Conservation (phyloP, 2,888 invertebrate species). For the Caenorhabditis sp. region DNA sequence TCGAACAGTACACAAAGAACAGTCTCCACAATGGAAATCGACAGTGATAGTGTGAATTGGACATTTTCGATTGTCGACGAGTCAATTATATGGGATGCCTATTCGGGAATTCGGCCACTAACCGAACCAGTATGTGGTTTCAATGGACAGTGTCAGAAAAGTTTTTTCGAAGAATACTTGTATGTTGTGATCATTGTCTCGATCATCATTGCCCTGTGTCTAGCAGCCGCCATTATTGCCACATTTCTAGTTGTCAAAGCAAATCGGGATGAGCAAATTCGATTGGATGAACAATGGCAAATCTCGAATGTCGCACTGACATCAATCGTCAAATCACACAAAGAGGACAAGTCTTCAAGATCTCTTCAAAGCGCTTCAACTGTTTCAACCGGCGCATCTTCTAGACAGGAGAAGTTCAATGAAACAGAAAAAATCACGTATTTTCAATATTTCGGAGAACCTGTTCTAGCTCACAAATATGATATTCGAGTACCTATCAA, state of each 20-base stretch:
- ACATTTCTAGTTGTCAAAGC: slow-evolving; percentile 34
- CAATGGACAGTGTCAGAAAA: slow-evolving; percentile 34
- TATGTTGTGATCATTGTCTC: slow-evolving; percentile 47
- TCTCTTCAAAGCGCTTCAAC: slow-evolving; percentile 48
- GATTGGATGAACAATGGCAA: slow-evolving; percentile 29
- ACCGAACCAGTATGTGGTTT: slow-evolving; percentile 46
- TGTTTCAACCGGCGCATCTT: slow-evolving; percentile 35
- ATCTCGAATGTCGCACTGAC: slow-evolving; percentile 30
- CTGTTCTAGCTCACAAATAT: slow-evolving; percentile 40
- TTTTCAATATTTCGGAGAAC: slow-evolving; percentile 35
- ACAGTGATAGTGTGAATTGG: slow-evolving; percentile 33
- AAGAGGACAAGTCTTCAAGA: slow-evolving; percentile 36
- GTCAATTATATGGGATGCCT: slow-evolving; percentile 36
- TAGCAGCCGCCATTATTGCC: slow-evolving; percentile 33
- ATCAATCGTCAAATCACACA: slow-evolving; percentile 18
- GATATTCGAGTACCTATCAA: slow-evolving; percentile 28
- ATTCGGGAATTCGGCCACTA: slow-evolving; percentile 27
- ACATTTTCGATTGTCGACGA: slow-evolving; percentile 27
- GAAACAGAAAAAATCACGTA: slow-evolving; percentile 42
- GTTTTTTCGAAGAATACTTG: slow-evolving; percentile 48
- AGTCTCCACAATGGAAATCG: slow-evolving; percentile 38
- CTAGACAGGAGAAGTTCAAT: slow-evolving; percentile 7
- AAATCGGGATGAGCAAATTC: slow-evolving; percentile 17
- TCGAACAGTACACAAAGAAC: slow-evolving; percentile 28
- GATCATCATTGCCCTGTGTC: slow-evolving; percentile 35